Base-by-base conservation (phyloP, 1,140 invertebrate genomes). In the Stegodyphus mimosarum region DNA sequence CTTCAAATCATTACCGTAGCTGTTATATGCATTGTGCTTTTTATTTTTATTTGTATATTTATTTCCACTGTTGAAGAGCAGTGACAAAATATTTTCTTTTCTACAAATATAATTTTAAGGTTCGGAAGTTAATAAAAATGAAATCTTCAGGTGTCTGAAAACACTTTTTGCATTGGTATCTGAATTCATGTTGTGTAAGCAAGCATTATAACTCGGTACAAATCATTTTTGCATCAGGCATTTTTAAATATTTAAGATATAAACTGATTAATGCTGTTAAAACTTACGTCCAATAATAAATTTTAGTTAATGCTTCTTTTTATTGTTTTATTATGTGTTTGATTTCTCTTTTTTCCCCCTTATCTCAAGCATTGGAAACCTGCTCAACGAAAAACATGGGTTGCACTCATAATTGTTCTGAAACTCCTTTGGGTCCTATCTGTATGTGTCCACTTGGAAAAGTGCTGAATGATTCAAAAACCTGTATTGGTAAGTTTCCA, bases 361-460 rank as follows among this genome's bases (percentile, higher is more conserved):
- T n/a, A n/a, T 51, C n/a, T n/a, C 6, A 64, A 86, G 70, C 84
- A n/a, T 1, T 79, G 5, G 69, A 74, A 69, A 83, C 72, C 6
- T 87, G 77, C 15, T 77, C 76, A 13, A 52, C 85, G 3, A 78
- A 81, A 77, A 81, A 52, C 66, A 72, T 70, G 75, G 92, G 95
- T 0, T 98, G 97, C 89, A 95, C 95, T 13, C 95, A 96, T 89
- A 93, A 92, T 4, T 99, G 98, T 91, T 94, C 95, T 71, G 94
- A 97, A 90, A 99, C 97, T 0, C 98, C 98, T 0, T 89, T 92
- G n/a, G 94, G 97, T 0, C 95, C 96, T 0, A 90, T 97, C 33
- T 99, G 97, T 89, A 92, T 94, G 0, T 99, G 98, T 91, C 97
- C 97, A 0, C 88, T 90, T 0, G 98, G 98, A 2, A 90, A 92